Evolutionary conservation across 2,888 invertebrate species (phyloP).

Genomic region (Ochropleura plecta): DNA sequence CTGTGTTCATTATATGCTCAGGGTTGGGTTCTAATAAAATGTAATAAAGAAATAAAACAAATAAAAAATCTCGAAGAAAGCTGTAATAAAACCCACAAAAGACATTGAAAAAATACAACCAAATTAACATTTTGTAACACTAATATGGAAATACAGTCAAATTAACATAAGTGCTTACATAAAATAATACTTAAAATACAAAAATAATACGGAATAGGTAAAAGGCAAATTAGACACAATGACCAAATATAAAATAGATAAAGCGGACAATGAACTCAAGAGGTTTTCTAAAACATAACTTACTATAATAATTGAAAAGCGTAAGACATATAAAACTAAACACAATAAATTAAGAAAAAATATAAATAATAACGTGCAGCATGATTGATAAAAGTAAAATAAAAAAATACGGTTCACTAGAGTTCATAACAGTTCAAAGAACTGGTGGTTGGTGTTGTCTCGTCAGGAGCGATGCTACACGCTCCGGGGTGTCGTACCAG

Average conservation of each 20-base stretch:
- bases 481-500: conserved; percentile 99
- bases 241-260: conserved; percentile 54
- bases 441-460: conserved; percentile 76
- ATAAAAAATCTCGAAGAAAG: conserved; percentile 69
- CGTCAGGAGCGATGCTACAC: conserved; percentile 87
- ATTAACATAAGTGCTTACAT: conserved; percentile 63
- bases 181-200: conserved; percentile 62
- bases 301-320: conserved; percentile 59
- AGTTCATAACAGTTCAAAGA: conserved; percentile 79
- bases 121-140: conserved; percentile 63
- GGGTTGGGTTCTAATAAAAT: conserved; percentile 28
- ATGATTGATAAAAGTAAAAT: conserved; percentile 42
- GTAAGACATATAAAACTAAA: conserved; percentile 57
- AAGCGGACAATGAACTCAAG: conserved; percentile 63
- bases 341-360: conserved; percentile 57
- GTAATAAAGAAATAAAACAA: conserved; percentile 75
- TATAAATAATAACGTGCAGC: conserved; percentile 53
- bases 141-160: conserved; percentile 54
- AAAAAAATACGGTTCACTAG: conserved; percentile 73
- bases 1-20: not conserved
- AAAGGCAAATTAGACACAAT: conserved; percentile 60
- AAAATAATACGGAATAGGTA: conserved; percentile 57
- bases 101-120: conserved; percentile 68
- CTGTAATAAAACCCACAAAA: conserved; percentile 74
- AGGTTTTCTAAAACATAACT: conserved; percentile 53